phyloP scores from a whole-genome alignment of 2,888 invertebrate genomes.

The Diarsia dahlii region DNA sequence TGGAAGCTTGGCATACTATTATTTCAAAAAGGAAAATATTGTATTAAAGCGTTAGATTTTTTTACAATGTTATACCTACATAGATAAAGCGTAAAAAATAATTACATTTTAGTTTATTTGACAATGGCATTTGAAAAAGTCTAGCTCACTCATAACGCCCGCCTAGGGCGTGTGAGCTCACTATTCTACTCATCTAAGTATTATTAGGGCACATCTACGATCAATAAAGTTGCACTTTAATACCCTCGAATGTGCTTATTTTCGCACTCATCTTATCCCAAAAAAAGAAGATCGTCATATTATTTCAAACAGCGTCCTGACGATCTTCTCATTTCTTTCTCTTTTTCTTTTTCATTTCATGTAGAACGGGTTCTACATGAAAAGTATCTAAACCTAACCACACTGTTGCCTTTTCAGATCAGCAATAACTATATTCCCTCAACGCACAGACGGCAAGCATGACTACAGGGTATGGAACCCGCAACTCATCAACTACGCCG shows the following conservation, averaged over 20 bases:
- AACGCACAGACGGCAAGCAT: conserved; percentile 96
- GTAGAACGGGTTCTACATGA: background rate
- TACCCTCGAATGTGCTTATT: background rate
- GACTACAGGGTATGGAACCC: conserved; percentile 98
- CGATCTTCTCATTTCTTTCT: too few relatives aligned
- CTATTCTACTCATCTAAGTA: background rate
- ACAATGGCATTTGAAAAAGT: background rate
- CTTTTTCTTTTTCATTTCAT: too few relatives aligned
- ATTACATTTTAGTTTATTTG: background rate
- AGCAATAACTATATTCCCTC: conserved; percentile 98
- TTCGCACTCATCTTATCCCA: background rate
- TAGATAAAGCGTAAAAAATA: background rate
- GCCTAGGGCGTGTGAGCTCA: background rate
- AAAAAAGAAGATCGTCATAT: background rate
- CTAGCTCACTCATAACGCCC: rapidly evolving
- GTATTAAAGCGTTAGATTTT: background rate
- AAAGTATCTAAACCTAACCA: background rate
- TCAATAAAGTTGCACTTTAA: background rate
- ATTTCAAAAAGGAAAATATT: background rate
- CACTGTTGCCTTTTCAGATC: conserved; percentile 92
- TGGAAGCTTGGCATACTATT: background rate
- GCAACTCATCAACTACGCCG: conserved; percentile 97
- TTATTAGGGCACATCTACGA: background rate
- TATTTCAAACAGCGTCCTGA: background rate
- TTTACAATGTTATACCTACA: background rate